phyloP scores from a whole-genome alignment of 2,888 invertebrate species.

The Cephus spinipes region DNA sequence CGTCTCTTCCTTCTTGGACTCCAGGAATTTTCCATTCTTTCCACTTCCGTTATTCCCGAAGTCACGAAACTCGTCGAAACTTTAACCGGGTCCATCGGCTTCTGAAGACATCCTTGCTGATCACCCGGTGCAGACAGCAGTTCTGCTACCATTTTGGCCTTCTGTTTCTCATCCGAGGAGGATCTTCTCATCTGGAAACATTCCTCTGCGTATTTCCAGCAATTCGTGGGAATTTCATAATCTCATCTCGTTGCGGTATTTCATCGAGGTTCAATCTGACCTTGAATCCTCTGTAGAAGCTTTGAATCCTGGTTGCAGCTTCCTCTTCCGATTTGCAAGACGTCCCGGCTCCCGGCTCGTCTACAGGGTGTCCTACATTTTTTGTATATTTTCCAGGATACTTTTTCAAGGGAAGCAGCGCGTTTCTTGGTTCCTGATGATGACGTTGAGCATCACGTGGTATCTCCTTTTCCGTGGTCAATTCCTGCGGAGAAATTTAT shows the following conservation, averaged over 20 bases:
- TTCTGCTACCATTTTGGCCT: slow-evolving; percentile 46
- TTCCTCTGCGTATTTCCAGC: slow-evolving; percentile 3
- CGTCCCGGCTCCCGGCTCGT: background rate
- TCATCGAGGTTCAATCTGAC: slow-evolving; percentile 16
- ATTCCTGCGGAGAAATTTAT: background rate
- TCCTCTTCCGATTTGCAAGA: slow-evolving; percentile 49
- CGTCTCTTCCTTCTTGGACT: slow-evolving; percentile 30
- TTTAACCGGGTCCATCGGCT: slow-evolving; percentile 42
- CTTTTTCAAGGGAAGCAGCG: background rate
- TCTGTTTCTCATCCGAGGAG: slow-evolving; percentile 39
- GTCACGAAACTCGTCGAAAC: slow-evolving; percentile 30
- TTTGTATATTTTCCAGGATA: background rate
- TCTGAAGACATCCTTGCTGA: slow-evolving; percentile 26
- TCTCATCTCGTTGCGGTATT: background rate
- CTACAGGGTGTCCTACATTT: background rate
- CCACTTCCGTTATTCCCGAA: slow-evolving; percentile 15
- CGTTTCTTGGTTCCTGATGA: background rate
- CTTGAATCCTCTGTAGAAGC: slow-evolving; percentile 59
- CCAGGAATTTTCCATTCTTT: slow-evolving; percentile 27
- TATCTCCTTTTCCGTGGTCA: background rate
- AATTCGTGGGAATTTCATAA: slow-evolving; percentile 9
- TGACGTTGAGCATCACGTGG: background rate
- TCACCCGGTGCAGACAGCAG: slow-evolving; percentile 34
- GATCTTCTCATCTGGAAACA: slow-evolving; percentile 40
- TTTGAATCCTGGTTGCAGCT: slow-evolving; percentile 62